Base-by-base conservation (phyloP, 64 coral and sea anemone species). In the Trachythela sp. region DNA sequence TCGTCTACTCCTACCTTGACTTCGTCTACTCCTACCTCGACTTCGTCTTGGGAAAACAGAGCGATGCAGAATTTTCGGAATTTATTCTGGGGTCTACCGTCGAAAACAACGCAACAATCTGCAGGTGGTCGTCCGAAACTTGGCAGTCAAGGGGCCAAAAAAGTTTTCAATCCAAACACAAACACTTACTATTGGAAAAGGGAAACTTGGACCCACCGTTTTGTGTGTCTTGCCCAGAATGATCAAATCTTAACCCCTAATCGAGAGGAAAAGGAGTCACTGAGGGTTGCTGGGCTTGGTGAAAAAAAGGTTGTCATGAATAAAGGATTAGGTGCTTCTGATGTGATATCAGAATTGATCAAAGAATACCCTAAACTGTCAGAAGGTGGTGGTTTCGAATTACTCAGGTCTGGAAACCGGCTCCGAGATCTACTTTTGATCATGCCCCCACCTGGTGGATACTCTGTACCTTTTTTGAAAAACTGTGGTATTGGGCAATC, bases 401-500 rank as follows among this genome's bases (percentile, higher is more conserved):
- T 84, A 41, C 80, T 84, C 10, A 39, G 33, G 22, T 84, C 80
- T 38, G 80, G 80, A 84, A 84, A 84, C n/a, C 33, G 36, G 30
- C 80, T 84, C 22, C 37, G 42, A 84, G 31, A 84, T 84, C 80
- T 84, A 24, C 9, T 84, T 22, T 84, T 84, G n/a, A 84, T 84
- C 37, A 84, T n/a, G 13, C 80, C 80, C 6, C 80, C 80, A 24
- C 80, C 80, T 41, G 80, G 80, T 41, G 80, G 80, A 40, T 84
- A 84, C 26, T 84, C 80, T 15, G 80, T 84, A 14, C 36, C 37
- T 24, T 84, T 36, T 17, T 84, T 84, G 26, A 84, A 39, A 26
- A 84, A 84, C 36, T 84, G 4, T 84, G 80, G 77, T 18, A 59
- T 59, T 48, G 84, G 84, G 40, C 90, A 91, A 86, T 84, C 90